These are phyloP conservation scores for Ferdinandea cuprea DNA, from an alignment of 2,888 invertebrate species.

Conservation along the genomic window DNA sequence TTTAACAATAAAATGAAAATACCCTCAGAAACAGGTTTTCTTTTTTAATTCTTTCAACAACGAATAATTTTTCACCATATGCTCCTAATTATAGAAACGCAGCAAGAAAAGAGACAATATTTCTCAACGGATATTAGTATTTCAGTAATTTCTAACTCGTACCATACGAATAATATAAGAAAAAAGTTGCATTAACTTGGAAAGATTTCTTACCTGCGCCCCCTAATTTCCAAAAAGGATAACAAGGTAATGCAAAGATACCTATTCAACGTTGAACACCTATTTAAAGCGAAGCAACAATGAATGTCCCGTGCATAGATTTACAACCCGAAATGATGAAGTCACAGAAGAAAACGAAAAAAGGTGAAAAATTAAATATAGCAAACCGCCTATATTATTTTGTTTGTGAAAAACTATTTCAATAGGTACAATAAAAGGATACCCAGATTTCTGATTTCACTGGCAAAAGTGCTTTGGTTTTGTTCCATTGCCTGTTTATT, in stretches of 20 bases:
- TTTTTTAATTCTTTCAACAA: background rate
- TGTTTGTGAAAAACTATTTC: too few relatives aligned
- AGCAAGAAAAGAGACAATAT: background rate
- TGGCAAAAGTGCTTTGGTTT: background rate
- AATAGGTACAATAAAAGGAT: background rate
- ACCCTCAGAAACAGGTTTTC: background rate
- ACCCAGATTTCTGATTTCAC: conserved; percentile 10
- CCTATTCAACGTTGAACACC: conserved; percentile 8
- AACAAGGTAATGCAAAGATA: background rate
- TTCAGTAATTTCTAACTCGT: background rate
- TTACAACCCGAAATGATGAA: conserved; percentile 7
- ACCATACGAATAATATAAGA: background rate
- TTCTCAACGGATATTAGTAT: background rate
- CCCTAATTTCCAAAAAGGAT: background rate
- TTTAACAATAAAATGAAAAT: background rate
- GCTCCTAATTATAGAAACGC: background rate
- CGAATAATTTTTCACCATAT: background rate
- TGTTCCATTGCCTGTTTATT: background rate
- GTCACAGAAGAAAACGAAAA: conserved; percentile 6
- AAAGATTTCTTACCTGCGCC: conserved; percentile 1
- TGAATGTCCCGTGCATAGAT: background rate
- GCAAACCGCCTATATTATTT: conserved; percentile 11
- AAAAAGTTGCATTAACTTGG: background rate
- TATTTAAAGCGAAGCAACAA: background rate
- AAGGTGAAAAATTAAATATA: conserved; percentile 17